Conservation (phyloP, 2,888 invertebrate genomes). For the Drosophila pegasa region DNA sequence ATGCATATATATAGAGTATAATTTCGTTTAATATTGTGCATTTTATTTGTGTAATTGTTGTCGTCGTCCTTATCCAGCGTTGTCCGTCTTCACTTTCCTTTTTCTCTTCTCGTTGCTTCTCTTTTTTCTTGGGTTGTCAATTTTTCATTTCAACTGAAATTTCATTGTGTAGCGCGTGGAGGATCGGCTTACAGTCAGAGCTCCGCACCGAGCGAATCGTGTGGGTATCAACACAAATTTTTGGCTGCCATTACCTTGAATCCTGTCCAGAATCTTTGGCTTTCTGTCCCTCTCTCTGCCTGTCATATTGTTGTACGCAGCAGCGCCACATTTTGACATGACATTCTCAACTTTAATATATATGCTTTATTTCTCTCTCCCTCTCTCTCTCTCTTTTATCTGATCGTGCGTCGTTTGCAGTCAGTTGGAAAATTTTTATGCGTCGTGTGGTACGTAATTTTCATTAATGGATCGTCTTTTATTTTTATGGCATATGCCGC, state of each 20-base stretch:
- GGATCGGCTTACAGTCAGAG: slow-evolving; percentile 58
- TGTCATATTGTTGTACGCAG: slow-evolving; percentile 55
- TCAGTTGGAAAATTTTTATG: slow-evolving; percentile 71
- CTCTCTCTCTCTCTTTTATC: slow-evolving; percentile 48
- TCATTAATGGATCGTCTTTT: slow-evolving; percentile 59
- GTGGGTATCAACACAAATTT: slow-evolving; percentile 42
- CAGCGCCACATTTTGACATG: slow-evolving; percentile 75
- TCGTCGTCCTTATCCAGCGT: slow-evolving; percentile 58
- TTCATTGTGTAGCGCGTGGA: slow-evolving; percentile 53
- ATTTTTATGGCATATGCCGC: slow-evolving; percentile 64
- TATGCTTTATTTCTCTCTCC: neutral
- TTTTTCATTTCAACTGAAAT: slow-evolving; percentile 72
- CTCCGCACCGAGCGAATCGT: slow-evolving; percentile 32
- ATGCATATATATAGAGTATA: slow-evolving; percentile 52
- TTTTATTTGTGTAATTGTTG: slow-evolving; percentile 78
- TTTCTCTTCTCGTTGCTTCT: slow-evolving; percentile 34
- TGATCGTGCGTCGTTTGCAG: slow-evolving; percentile 70
- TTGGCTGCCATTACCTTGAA: slow-evolving; percentile 28
- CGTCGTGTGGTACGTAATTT: slow-evolving; percentile 57
- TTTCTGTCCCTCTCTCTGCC: neutral
- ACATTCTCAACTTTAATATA: slow-evolving; percentile 57
- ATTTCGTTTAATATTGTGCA: slow-evolving; percentile 78
- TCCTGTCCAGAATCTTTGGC: slow-evolving; percentile 3
- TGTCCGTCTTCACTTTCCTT: slow-evolving; percentile 69
- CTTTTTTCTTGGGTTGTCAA: slow-evolving; percentile 25